Evolutionary conservation across 2,888 invertebrate species (phyloP).

Genomic region (Agrotis clavis): DNA sequence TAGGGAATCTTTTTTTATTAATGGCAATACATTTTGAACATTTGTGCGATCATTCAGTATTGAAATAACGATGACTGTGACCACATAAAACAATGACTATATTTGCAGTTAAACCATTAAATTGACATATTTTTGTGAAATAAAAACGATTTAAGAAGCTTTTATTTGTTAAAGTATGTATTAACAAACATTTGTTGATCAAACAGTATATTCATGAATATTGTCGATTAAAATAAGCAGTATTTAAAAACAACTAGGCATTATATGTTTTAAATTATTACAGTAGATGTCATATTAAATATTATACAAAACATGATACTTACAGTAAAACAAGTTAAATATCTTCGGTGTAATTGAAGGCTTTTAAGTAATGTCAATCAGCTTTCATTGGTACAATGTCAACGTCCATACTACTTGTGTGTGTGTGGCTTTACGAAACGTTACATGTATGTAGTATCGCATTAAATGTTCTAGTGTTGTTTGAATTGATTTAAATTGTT

Average conservation of each 20-base stretch:
- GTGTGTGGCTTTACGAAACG: slow-evolving; percentile 37
- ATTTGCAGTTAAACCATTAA: not conserved
- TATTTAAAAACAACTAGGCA: slow-evolving; percentile 2
- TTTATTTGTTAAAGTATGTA: no score
- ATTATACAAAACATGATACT: slow-evolving; percentile 15
- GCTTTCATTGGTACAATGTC: slow-evolving; percentile 33
- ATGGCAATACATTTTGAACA: not conserved
- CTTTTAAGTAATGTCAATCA: not conserved
- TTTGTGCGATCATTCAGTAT: not conserved
- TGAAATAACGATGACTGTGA: not conserved
- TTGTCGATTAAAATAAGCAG: not conserved
- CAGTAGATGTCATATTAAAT: slow-evolving; percentile 19
- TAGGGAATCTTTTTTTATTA: not conserved
- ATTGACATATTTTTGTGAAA: not conserved
- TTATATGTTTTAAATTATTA: not conserved
- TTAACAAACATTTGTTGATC: not conserved
- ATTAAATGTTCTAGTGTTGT: slow-evolving; percentile 46
- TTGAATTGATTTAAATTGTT: slow-evolving; percentile 9
- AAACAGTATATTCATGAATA: no score
- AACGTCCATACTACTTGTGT: slow-evolving; percentile 25
- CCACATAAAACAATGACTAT: not conserved
- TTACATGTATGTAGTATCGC: slow-evolving; percentile 26
- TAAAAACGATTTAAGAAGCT: not conserved
- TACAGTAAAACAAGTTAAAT: not conserved
- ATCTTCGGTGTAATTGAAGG: not conserved